Evolutionary conservation across 2,888 invertebrate species (phyloP), one percentile per base, ranked within the genome.

Genomic region (Escarpia spicata): DNA sequence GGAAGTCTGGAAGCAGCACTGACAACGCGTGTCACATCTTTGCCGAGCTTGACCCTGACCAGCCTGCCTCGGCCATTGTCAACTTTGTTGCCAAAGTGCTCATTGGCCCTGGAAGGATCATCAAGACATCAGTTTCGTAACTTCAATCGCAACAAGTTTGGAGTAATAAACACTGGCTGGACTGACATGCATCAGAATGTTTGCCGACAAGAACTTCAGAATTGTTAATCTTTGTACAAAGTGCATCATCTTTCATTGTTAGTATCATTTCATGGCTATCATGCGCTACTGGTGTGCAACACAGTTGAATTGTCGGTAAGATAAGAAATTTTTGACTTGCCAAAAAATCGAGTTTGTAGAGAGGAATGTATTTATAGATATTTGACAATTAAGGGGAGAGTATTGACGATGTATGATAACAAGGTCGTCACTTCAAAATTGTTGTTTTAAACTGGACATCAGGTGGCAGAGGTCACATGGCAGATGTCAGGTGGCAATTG

Each of bases 11-110:
- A 92, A 98, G 98, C 95, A 97, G 97, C 94, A 97, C 98, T 92
- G 99, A 99, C 97, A 99, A 99, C 97, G 98, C 99, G 97, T 99
- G 99, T 97, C 99, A 99, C 97, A 97, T 99, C 94, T 99, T 99
- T 97, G 99, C 99, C 43, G 99, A 99, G 96, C 97, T 99, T 93
- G 99, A 99, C 96, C 98, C 98, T 0, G 98, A 98, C 95, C 98
- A 98, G 95, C 99, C 99, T n/a, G 99, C 99, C 44, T 98, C 98
- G 90, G 99, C 99, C 92, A 99, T 99, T 96, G 98, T 99, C 95
- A 97, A 97, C 95, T 97, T 97, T 96, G 96, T 97, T 93, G 96
- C 97, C 93, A 97, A 97, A 94, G 96, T 97, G 92, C 96, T 97
- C 96, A 92, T 93, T 31, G 92, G 93, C 90, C 94, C 94, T 90